Evolutionary conservation across 2,888 invertebrate species (phyloP), one percentile per base, ranked within the genome.

Genomic region (Polymixis lichenea): DNA sequence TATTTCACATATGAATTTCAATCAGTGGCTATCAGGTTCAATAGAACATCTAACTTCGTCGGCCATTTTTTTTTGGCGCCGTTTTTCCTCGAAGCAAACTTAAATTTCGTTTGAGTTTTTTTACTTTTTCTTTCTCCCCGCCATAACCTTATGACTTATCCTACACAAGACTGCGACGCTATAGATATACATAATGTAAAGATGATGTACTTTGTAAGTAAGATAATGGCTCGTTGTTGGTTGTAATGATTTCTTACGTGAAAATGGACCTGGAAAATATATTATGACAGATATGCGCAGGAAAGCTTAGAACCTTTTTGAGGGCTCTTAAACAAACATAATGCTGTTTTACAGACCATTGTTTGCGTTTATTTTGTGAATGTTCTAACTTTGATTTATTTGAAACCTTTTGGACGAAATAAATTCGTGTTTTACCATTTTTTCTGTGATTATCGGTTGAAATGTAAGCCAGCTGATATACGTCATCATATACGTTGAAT

Each of bases 201-300:
- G 80, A 85, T 85, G 80, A 87, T 87, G 87, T 86, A 87, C 86
- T 89, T 88, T 86, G 88, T 88, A 88, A 89, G 91, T 86, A 87
- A 90, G 89, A 90, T 91, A 92, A 93, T 92, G 90, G 90, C 81
- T 65, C 73, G 81, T 80, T 87, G 89, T 88, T 87, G 85, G 85
- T 86, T 89, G 88, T 89, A 91, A 92, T 92, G 90, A 92, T 92
- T 92, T 91, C 90, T 89, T 87, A 86, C 88, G 89, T 90, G 90
- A 90, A 90, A 90, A 92, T 90, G 86, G 77, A 87, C 87, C 83
- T 72, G 77, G 74, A 64, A 82, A 87, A 83, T 84, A 82, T 85
- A 87, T 77, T 88, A 77, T 77, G 82, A 82, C 72, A 80, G 83
- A 74, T 81, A 82, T 77, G 78, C 79, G 64, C 49, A 69, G 46